These are phyloP conservation scores for Netelia virgata DNA, from an alignment of 2,888 invertebrate genomes.

Conservation along the genomic window DNA sequence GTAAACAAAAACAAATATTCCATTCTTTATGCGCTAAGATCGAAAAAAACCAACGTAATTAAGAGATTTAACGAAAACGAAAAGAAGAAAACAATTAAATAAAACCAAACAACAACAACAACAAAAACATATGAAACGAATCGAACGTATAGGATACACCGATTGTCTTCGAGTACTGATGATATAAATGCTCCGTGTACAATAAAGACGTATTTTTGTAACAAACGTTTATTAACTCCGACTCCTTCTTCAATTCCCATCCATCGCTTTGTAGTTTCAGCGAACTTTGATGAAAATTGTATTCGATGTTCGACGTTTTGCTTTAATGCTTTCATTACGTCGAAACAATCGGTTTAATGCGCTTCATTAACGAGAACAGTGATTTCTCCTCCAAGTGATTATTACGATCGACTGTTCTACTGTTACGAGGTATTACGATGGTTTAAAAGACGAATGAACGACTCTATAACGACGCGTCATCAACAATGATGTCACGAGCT, in stretches of 20 bases:
- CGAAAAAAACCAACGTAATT: slow-evolving; percentile 63
- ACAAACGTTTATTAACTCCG: slow-evolving; percentile 18
- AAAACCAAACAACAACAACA: slow-evolving; percentile 2
- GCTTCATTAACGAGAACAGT: too few species aligned
- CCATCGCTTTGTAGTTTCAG: too few species aligned
- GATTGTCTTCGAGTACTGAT: slow-evolving; percentile 69
- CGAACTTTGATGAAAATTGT: too few species aligned
- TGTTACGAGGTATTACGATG: too few species aligned
- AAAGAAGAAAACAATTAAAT: slow-evolving; percentile 11
- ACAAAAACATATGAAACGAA: slow-evolving; percentile 51
- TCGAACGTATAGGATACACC: slow-evolving; percentile 66
- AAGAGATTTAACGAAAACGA: slow-evolving; percentile 61
- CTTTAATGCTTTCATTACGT: too few species aligned
- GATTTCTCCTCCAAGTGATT: too few species aligned
- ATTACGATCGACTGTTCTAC: too few species aligned
- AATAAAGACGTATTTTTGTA: slow-evolving; percentile 75
- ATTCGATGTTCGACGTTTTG: too few species aligned
- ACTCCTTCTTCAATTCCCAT: neutral
- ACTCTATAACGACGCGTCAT: too few species aligned
- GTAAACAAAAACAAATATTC: slow-evolving; percentile 61
- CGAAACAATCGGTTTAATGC: too few species aligned
- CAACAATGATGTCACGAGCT: too few species aligned
- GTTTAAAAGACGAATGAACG: too few species aligned
- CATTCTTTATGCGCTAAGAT: slow-evolving; percentile 69
- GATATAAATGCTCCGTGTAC: slow-evolving; percentile 72